phyloP scores from a whole-genome alignment of 2,888 invertebrate species.

The Lochmaea capreae region DNA sequence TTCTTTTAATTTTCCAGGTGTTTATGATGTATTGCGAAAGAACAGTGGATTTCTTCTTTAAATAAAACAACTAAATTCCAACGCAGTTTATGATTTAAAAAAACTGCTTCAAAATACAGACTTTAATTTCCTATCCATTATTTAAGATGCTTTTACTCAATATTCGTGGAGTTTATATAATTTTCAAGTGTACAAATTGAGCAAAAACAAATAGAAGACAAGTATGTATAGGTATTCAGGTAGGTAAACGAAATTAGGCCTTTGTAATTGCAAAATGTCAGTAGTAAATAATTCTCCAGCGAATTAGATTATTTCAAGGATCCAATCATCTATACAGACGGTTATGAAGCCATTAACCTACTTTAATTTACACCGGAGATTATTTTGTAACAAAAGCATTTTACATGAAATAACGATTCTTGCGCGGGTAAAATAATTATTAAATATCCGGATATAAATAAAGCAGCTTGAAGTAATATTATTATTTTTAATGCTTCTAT shows the following conservation, averaged over 20 bases:
- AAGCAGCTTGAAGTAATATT: neutral
- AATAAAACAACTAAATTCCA: no score
- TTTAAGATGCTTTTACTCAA: no score
- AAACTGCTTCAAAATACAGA: no score
- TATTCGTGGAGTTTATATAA: neutral
- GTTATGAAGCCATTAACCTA: conserved; percentile 53
- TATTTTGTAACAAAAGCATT: conserved; percentile 44
- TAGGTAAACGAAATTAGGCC: conserved; percentile 35
- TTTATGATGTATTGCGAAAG: no score
- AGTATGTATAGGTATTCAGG: conserved; percentile 11
- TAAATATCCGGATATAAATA: neutral
- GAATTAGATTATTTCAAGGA: conserved; percentile 50
- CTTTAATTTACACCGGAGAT: conserved; percentile 47
- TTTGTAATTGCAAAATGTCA: conserved; percentile 43
- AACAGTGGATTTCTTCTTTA: no score
- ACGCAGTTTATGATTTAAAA: no score
- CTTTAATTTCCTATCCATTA: neutral
- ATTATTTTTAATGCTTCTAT: neutral
- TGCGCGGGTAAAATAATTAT: neutral
- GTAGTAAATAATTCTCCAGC: conserved; percentile 34
- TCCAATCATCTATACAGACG: conserved; percentile 37
- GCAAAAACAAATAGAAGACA: conserved; percentile 2
- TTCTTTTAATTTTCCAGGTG: no score
- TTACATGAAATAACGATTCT: neutral
- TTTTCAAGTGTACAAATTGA: neutral